Evolutionary conservation across 2,888 invertebrate species (phyloP).

Genomic region (Prosapia bicincta): DNA sequence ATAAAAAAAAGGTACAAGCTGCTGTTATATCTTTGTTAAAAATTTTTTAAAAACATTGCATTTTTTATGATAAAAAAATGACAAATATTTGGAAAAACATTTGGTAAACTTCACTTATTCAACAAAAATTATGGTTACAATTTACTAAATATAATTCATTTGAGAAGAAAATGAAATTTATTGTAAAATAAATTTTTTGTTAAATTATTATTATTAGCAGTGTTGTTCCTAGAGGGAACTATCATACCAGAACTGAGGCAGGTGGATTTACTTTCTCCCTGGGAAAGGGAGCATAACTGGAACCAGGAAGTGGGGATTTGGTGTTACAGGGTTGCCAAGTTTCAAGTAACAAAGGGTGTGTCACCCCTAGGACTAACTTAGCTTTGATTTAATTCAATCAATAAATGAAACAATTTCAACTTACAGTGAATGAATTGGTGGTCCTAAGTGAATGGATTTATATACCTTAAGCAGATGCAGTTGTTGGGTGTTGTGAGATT

Average conservation of each 20-base stretch:
- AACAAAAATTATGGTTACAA: too few relatives aligned
- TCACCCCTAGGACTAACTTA: neutral
- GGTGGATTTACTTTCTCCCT: neutral
- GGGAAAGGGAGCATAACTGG: neutral
- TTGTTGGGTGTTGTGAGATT: too few relatives aligned
- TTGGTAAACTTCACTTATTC: too few relatives aligned
- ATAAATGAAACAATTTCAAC: neutral
- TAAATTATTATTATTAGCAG: neutral
- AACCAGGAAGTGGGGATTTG: neutral
- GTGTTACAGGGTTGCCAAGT: neutral
- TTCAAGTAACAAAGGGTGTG: conserved; percentile 2
- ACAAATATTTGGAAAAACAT: too few relatives aligned
- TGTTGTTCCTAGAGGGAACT: neutral
- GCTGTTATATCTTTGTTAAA: too few relatives aligned
- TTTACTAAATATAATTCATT: neutral
- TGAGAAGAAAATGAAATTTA: neutral
- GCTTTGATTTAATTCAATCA: neutral
- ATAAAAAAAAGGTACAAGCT: too few relatives aligned
- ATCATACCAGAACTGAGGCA: neutral
- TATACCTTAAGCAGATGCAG: too few relatives aligned
- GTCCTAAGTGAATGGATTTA: too few relatives aligned
- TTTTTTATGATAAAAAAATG: too few relatives aligned
- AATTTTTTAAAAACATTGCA: too few relatives aligned
- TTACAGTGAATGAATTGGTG: too few relatives aligned
- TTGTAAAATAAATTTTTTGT: too few relatives aligned